phyloP scores from a whole-genome alignment of 2,797 vertebrate species.

The Euthynnus affinis region DNA sequence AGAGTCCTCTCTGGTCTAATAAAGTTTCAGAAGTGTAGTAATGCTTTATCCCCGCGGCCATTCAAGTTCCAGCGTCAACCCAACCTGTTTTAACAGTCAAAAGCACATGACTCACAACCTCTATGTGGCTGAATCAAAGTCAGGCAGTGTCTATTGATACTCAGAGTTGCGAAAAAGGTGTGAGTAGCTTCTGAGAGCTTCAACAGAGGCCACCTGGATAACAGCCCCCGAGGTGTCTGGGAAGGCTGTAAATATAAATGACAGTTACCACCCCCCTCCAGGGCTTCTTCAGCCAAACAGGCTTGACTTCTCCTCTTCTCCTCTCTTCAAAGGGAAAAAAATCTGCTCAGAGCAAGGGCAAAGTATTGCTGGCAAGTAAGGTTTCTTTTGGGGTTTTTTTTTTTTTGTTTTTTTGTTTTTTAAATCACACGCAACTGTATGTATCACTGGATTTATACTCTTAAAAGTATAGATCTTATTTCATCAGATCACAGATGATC shows the following conservation, averaged over 20 bases:
- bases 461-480: constrained; percentile 53
- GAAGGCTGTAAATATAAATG: constrained; percentile 87
- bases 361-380: constrained; percentile 64
- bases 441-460: constrained; percentile 35
- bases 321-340: constrained; percentile 79
- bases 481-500: constrained; percentile 39
- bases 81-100: constrained; percentile 84
- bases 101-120: constrained; percentile 83
- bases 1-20: constrained; percentile 64
- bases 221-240: constrained; percentile 82
- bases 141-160: constrained; percentile 82
- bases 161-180: constrained; percentile 75
- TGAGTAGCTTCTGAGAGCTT: constrained; percentile 81
- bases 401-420: neutral
- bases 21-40: constrained; percentile 78
- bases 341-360: constrained; percentile 77
- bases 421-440: constrained; percentile 44
- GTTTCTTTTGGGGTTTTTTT: constrained; percentile 33
- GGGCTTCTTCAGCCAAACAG: constrained; percentile 77
- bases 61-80: constrained; percentile 87
- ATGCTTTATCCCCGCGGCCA: constrained; percentile 81
- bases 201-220: constrained; percentile 86
- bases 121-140: constrained; percentile 86
- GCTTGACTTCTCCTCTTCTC: constrained; percentile 76
- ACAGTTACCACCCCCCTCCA: constrained; percentile 82